Percentiles rank a stretch among this genome's conserved stretches.
These are phyloP conservation scores for Aphidius colemani DNA, from an alignment of 2,888 invertebrate genomes.

Conservation along the genomic window DNA sequence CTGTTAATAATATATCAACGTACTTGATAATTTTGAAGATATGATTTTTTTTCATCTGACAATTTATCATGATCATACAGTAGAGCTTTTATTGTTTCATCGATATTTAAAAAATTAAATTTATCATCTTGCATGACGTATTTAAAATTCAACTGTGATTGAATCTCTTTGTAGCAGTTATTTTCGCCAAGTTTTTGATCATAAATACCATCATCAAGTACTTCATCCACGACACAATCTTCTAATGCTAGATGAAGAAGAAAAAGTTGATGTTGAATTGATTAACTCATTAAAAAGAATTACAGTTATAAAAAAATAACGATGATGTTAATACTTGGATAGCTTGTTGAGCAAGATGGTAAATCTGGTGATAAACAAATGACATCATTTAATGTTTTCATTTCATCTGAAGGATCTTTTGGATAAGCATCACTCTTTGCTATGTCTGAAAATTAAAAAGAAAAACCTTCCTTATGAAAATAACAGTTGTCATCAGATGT, in stretches of 20 bases:
- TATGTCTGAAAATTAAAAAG: constrained; percentile 29
- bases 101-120: constrained; percentile 43
- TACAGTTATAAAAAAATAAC: not conserved
- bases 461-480: no score
- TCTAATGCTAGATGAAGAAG: constrained; percentile 48
- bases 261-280: not conserved
- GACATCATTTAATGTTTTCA: constrained; percentile 47
- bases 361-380: constrained; percentile 55
- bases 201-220: constrained; percentile 61
- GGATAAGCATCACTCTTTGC: constrained; percentile 38
- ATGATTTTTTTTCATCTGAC: constrained; percentile 64
- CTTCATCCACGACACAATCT: constrained; percentile 57
- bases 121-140: constrained; percentile 43
- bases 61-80: constrained; percentile 66
- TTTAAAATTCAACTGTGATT: constrained; percentile 59
- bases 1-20: not conserved
- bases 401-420: constrained; percentile 45
- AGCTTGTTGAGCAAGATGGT: constrained; percentile 55
- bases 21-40: constrained; percentile 61
- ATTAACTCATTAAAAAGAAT: not conserved
- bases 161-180: constrained; percentile 63
- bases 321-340: constrained; percentile 46
- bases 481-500: no score
- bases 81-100: constrained; percentile 64
- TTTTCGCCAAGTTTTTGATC: constrained; percentile 62